phyloP scores from a whole-genome alignment of 2,888 invertebrate genomes.

The Metellina segmentata region DNA sequence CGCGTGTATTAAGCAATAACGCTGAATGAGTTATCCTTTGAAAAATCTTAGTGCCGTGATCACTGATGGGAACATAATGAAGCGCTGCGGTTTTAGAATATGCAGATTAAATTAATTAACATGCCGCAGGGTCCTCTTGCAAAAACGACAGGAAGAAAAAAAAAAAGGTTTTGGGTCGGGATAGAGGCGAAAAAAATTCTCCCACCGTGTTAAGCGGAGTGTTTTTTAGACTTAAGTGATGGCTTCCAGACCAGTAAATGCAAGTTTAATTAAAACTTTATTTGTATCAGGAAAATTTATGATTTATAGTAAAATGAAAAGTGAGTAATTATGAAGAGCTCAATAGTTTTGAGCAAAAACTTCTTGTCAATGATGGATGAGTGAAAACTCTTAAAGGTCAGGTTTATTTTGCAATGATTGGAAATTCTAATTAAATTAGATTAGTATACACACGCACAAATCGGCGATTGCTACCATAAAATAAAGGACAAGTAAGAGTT shows the following conservation, averaged over 20 bases:
- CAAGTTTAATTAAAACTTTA: slow-evolving; percentile 65
- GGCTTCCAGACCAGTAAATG: slow-evolving; percentile 27
- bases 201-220: neutral
- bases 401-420: too few species aligned
- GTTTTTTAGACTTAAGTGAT: slow-evolving; percentile 47
- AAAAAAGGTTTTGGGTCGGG: slow-evolving; percentile 2
- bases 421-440: too few species aligned
- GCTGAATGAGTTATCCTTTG: neutral
- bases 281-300: slow-evolving; percentile 14
- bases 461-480: too few species aligned
- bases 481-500: too few species aligned
- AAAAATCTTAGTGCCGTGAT: neutral
- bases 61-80: neutral
- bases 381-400: too few species aligned
- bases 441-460: too few species aligned
- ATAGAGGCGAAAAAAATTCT: slow-evolving; percentile 17
- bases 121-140: neutral
- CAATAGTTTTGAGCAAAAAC: too few species aligned
- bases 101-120: slow-evolving; percentile 46
- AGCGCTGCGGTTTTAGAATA: neutral
- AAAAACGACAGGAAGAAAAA: slow-evolving; percentile 32
- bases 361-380: too few species aligned
- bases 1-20: neutral
- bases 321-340: too few species aligned
- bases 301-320: slow-evolving; percentile 7